Percentiles rank a stretch among this genome's conserved stretches.
phyloP scores from a whole-genome alignment of 2,888 invertebrate species.

The Eupithecia vulgata region DNA sequence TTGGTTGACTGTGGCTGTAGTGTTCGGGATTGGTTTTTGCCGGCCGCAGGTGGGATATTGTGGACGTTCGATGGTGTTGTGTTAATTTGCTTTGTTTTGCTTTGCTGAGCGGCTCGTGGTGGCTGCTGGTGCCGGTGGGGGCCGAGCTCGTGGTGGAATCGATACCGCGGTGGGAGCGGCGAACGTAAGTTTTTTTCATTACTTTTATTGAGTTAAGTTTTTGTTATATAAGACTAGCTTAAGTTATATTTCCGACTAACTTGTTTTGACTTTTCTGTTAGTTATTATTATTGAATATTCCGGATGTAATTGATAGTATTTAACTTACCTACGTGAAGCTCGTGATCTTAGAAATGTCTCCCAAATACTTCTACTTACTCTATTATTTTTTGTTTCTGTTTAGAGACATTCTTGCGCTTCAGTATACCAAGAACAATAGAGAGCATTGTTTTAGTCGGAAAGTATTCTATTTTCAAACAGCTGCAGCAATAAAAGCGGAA shows the following conservation, averaged over 20 bases:
- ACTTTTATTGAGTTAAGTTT: constrained; percentile 37
- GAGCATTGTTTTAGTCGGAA: background rate
- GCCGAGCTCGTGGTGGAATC: constrained; percentile 76
- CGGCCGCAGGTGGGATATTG: constrained; percentile 64
- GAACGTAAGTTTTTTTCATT: constrained; percentile 70
- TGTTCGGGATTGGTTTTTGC: constrained; percentile 66
- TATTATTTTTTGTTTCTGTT: background rate
- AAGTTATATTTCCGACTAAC: background rate
- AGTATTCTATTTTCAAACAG: background rate
- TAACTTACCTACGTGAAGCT: background rate
- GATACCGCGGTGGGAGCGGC: constrained; percentile 80
- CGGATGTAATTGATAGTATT: background rate
- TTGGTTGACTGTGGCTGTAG: constrained; percentile 68
- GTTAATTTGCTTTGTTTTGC: constrained; percentile 77
- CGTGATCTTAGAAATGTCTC: background rate
- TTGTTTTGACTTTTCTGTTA: background rate
- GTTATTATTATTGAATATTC: background rate
- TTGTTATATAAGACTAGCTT: constrained; percentile 9
- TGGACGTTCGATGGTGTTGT: constrained; percentile 70
- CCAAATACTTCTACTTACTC: background rate
- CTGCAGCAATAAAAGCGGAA: constrained; percentile 14
- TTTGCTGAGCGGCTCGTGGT: constrained; percentile 70
- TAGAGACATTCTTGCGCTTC: background rate
- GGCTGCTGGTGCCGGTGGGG: constrained; percentile 54
- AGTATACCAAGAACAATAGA: background rate